Evolutionary conservation across 2,797 vertebrate species (phyloP).

Genomic region (Hyperoplus lanceolatus): DNA sequence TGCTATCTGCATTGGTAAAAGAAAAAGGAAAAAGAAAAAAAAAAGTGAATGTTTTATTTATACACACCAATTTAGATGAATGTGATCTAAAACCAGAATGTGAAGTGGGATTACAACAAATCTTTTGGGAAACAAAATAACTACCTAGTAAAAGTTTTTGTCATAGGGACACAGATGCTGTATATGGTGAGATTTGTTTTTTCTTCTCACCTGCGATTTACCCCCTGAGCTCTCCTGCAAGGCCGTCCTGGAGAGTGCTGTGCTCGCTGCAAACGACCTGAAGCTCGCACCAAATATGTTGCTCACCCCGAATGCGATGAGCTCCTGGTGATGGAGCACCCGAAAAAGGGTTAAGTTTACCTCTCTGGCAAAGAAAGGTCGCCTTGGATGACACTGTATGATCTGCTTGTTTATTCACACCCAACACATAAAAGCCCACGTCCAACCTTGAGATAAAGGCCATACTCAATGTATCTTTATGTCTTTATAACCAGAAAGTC

Average conservation of each 20-base stretch:
- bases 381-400: not conserved
- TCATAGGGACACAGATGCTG: not conserved
- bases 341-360: not conserved
- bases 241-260: constrained; percentile 91
- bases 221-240: constrained; percentile 96
- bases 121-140: not conserved
- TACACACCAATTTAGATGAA: not conserved
- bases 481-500: constrained; percentile 2
- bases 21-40: not conserved
- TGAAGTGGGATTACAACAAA: not conserved
- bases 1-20: constrained; percentile 85
- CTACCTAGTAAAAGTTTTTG: not conserved
- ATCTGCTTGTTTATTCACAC: not conserved
- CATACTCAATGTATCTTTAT: not conserved
- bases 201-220: constrained; percentile 91
- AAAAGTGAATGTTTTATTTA: constrained; percentile 47
- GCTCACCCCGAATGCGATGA: constrained; percentile 93
- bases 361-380: not conserved
- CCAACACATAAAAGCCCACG: not conserved
- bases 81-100: not conserved
- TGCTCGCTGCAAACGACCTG: constrained; percentile 92
- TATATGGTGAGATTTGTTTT: not conserved
- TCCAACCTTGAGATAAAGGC: not conserved
- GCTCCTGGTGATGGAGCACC: constrained; percentile 83
- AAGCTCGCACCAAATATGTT: constrained; percentile 92